These are phyloP conservation scores for Sitodiplosis mosellana DNA, from an alignment of 1,140 invertebrate genomes.

Conservation along the genomic window DNA sequence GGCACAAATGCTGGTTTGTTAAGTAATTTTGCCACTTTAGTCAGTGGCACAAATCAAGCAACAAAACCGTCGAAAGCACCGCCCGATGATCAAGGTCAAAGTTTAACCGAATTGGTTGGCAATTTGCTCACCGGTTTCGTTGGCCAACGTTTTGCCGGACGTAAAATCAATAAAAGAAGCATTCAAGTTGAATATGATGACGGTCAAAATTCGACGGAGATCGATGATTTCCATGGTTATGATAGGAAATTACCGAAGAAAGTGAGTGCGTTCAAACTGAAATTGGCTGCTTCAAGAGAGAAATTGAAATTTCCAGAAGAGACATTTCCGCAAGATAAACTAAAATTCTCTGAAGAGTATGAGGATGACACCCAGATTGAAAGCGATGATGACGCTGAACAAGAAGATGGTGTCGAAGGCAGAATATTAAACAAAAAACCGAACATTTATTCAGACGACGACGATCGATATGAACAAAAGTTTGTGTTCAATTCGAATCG, in stretches of 20 bases:
- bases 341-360: not conserved
- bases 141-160: conserved; percentile 1
- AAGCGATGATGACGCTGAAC: conserved; percentile 5
- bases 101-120: not conserved
- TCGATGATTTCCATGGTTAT: not conserved
- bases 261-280: no score
- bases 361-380: not conserved
- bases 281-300: no score
- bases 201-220: no score
- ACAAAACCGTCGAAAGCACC: not conserved
- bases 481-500: not conserved
- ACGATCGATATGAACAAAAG: not conserved
- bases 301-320: not conserved
- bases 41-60: not conserved
- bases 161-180: conserved; percentile 1
- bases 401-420: not conserved
- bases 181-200: not conserved
- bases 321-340: not conserved
- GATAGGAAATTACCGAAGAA: no score
- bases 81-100: not conserved
- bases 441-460: not conserved
- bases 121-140: conserved; percentile 5
- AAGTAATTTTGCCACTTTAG: not conserved
- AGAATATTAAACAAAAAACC: conserved; percentile 1
- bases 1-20: not conserved